These are phyloP conservation scores for Cervus canadensis DNA, from an alignment of 2,113 vertebrate species.

Conservation along the genomic window DNA sequence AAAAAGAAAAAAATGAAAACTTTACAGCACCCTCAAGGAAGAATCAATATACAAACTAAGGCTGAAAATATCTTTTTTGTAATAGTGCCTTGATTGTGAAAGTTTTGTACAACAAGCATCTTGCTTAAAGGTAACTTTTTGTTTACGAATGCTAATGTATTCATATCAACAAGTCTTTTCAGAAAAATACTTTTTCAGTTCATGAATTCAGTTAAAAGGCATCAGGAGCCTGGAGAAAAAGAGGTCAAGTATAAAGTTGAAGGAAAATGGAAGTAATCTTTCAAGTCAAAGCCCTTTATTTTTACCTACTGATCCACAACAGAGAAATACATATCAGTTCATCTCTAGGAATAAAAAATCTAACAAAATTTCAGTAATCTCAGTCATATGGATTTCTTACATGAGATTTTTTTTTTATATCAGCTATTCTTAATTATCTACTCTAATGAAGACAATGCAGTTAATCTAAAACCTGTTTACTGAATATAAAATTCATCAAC, in stretches of 20 bases:
- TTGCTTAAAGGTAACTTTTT: background rate
- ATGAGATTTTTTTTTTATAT: background rate
- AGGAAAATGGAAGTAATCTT: background rate
- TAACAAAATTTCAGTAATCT: slow-evolving; percentile 26
- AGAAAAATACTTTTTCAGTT: slow-evolving; percentile 37
- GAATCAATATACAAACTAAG: slow-evolving; percentile 37
- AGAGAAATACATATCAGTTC: background rate
- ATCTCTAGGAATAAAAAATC: background rate
- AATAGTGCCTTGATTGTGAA: background rate
- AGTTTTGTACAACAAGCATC: background rate
- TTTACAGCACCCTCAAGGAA: slow-evolving; percentile 9
- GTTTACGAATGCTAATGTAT: background rate
- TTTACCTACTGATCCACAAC: background rate
- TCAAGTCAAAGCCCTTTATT: background rate
- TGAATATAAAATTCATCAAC: background rate
- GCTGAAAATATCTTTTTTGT: background rate
- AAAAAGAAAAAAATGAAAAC: background rate
- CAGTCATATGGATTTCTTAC: slow-evolving; percentile 11
- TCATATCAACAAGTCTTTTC: background rate
- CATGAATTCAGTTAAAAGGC: slow-evolving; percentile 4
- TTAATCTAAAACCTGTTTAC: background rate
- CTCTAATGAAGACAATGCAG: slow-evolving; percentile 6
- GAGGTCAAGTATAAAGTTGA: background rate
- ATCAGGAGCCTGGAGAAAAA: background rate
- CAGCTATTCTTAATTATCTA: background rate